phyloP scores from a whole-genome alignment of 2,888 invertebrate species.

The Bombylius discolor region DNA sequence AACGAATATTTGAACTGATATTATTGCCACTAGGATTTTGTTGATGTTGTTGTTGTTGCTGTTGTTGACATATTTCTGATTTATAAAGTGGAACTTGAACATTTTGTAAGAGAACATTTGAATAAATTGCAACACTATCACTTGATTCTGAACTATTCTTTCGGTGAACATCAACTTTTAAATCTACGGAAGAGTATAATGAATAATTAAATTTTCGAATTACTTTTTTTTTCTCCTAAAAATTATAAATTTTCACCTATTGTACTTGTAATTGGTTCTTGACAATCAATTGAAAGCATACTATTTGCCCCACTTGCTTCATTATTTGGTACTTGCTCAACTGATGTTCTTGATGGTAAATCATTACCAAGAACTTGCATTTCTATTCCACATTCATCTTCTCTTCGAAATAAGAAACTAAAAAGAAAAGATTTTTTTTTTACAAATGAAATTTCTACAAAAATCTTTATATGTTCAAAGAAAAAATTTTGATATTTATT shows the following conservation, averaged over 20 bases:
- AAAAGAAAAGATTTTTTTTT: not conserved
- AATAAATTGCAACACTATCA: constrained; percentile 50
- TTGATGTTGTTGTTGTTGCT: constrained; percentile 15
- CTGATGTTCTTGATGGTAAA: constrained; percentile 51
- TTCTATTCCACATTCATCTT: constrained; percentile 72
- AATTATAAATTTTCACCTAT: constrained; percentile 42
- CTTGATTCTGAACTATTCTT: constrained; percentile 84
- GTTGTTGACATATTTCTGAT: constrained; percentile 29
- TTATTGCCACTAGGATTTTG: too few species aligned
- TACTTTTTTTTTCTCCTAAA: not conserved
- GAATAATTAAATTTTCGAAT: not conserved
- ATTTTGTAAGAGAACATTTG: constrained; percentile 22
- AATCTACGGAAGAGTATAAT: constrained; percentile 41
- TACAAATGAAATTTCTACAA: not conserved
- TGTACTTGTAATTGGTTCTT: constrained; percentile 48
- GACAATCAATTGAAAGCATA: constrained; percentile 28
- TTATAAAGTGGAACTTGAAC: constrained; percentile 33
- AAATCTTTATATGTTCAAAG: not conserved
- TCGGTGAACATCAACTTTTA: constrained; percentile 86
- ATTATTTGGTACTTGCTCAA: constrained; percentile 43
- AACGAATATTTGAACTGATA: not conserved
- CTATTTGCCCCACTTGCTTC: constrained; percentile 36
- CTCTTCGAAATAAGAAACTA: constrained; percentile 37
- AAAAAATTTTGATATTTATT: constrained; percentile 7
- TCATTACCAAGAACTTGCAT: constrained; percentile 53